Conservation (phyloP, 2,113 vertebrate genomes). For the Dolichallabes microphthalmus region DNA sequence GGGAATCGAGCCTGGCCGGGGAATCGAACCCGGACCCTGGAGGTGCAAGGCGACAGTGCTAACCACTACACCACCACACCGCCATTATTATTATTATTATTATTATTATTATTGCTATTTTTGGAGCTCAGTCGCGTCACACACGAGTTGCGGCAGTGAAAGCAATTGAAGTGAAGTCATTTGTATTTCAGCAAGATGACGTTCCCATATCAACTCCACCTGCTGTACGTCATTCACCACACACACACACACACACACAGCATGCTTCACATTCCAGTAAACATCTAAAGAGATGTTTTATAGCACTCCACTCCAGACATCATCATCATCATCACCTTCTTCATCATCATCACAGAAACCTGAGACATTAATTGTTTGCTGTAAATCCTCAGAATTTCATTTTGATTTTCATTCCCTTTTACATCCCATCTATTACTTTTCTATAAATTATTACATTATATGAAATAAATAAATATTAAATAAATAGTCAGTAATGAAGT, state of each 20-base stretch:
- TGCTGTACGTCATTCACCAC: not conserved
- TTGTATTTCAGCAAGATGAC: not conserved
- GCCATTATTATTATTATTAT: not conserved
- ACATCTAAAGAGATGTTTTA: not conserved
- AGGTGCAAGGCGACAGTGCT: no score
- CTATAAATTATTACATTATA: no score
- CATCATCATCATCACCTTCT: not conserved
- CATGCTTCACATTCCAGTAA: not conserved
- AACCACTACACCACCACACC: no score
- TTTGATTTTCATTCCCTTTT: no score
- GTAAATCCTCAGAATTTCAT: no score
- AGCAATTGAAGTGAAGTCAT: slow-evolving; percentile 8
- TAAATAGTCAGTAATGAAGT: no score
- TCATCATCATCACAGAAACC: not conserved
- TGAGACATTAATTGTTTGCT: not conserved
- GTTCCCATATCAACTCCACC: slow-evolving; percentile 11
- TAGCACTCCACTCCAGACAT: not conserved
- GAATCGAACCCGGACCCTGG: no score
- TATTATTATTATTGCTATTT: not conserved
- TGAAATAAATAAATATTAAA: no score
- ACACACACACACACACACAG: not conserved
- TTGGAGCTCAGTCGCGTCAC: not conserved
- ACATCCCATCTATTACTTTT: no score
- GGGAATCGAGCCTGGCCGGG: no score
- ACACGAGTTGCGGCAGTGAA: not conserved